phyloP scores from a whole-genome alignment of 1,140 invertebrate species.

The Cyrtorhinus lividipennis region DNA sequence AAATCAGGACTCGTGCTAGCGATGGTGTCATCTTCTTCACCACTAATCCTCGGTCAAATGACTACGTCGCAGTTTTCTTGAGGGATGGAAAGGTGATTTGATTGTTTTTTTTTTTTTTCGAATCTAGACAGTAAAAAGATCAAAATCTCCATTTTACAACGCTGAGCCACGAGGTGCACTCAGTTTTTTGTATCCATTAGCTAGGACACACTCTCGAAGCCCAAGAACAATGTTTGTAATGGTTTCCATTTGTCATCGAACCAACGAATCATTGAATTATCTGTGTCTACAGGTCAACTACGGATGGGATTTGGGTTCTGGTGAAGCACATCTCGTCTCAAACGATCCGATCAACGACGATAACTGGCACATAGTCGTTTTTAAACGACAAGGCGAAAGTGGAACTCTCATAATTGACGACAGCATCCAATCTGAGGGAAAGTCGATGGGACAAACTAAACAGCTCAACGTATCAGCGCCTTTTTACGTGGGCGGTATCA shows the following conservation, averaged over 20 bases:
- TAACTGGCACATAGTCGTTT: conserved; percentile 65
- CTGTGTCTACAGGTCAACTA: conserved; percentile 42
- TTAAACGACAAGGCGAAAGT: conserved; percentile 39
- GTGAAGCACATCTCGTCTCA: conserved; percentile 40
- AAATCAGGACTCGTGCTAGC: conserved; percentile 59
- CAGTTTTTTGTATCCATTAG: no score
- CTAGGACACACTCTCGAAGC: no score
- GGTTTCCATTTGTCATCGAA: no score
- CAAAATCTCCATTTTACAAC: neutral
- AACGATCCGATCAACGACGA: conserved; percentile 57
- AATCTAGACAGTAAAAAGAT: neutral
- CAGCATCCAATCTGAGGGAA: conserved; percentile 36
- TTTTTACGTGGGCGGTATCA: conserved; percentile 63
- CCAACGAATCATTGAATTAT: no score
- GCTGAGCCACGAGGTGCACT: neutral
- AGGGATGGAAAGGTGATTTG: conserved; percentile 52
- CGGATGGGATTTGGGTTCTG: conserved; percentile 56
- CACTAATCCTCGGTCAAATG: conserved; percentile 44
- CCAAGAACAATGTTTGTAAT: no score
- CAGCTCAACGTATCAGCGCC: conserved; percentile 45
- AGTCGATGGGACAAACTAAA: conserved; percentile 37
- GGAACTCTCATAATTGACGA: conserved; percentile 56
- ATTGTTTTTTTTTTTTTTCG: conserved; percentile 1
- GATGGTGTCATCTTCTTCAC: conserved; percentile 81
- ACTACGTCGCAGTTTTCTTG: conserved; percentile 71